Percentiles rank a stretch among this genome's conserved stretches.
These are phyloP conservation scores for Malurus alboscapulatus DNA, from an alignment of 2,113 vertebrate species.

Conservation along the genomic window DNA sequence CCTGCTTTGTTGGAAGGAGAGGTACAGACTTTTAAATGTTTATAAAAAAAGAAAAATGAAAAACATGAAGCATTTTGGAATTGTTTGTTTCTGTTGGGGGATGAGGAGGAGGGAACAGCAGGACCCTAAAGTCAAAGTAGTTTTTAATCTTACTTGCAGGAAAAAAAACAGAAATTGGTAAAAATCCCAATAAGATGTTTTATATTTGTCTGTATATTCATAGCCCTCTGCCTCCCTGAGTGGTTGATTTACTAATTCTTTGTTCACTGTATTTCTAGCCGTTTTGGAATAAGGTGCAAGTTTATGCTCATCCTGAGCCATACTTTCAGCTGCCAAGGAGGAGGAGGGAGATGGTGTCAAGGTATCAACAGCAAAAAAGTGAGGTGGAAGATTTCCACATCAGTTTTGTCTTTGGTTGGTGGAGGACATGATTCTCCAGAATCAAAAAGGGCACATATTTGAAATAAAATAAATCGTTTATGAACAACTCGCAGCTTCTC, in stretches of 20 bases:
- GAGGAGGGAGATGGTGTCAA: background rate
- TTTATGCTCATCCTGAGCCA: slow-evolving; percentile 42
- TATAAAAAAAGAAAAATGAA: slow-evolving; percentile 8
- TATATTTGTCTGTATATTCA: slow-evolving; percentile 66
- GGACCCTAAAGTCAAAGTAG: slow-evolving; percentile 45
- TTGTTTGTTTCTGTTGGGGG: slow-evolving; percentile 50
- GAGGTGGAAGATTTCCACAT: slow-evolving; percentile 49
- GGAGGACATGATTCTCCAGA: slow-evolving; percentile 65
- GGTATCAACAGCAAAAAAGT: slow-evolving; percentile 24
- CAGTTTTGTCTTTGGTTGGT: slow-evolving; percentile 58
- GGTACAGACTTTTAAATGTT: slow-evolving; percentile 23
- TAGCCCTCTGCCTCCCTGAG: slow-evolving; percentile 63
- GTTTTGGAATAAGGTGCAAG: slow-evolving; percentile 44
- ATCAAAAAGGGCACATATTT: slow-evolving; percentile 76
- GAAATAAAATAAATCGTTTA: slow-evolving; percentile 75
- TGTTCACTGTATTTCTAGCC: slow-evolving; percentile 59
- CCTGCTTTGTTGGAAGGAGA: slow-evolving; percentile 51
- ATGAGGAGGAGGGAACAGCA: slow-evolving; percentile 7
- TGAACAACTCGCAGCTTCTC: slow-evolving; percentile 34
- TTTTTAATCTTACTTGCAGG: slow-evolving; percentile 61
- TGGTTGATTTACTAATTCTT: slow-evolving; percentile 68
- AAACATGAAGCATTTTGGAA: slow-evolving; percentile 30
- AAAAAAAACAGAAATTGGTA: background rate
- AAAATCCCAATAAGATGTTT: slow-evolving; percentile 61
- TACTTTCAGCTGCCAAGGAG: slow-evolving; percentile 16